Conservation (phyloP, 2,113 vertebrate genomes). For the Corythaixoides concolor region DNA sequence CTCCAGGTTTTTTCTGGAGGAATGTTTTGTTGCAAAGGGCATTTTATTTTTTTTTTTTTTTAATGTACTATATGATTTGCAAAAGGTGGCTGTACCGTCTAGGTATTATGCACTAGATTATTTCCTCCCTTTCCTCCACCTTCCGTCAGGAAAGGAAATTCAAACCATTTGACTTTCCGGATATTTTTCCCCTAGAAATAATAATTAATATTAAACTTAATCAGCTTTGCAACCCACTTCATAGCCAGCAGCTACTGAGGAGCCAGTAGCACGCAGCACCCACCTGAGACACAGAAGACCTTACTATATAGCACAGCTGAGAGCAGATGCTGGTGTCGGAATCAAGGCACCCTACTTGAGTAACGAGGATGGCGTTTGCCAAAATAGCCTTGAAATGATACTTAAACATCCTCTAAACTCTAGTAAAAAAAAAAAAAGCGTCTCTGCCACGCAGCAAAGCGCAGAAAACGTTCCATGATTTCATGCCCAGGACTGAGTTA, state of each 20-base stretch:
- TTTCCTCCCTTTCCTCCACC: not conserved
- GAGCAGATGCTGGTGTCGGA: not conserved
- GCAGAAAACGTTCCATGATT: not conserved
- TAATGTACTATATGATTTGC: not conserved
- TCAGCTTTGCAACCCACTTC: not conserved
- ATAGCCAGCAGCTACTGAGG: not conserved
- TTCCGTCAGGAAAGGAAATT: not conserved
- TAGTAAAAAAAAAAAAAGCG: no score
- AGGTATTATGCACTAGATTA: rapidly evolving
- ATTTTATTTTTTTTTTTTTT: not conserved
- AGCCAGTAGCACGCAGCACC: not conserved
- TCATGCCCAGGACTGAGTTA: not conserved
- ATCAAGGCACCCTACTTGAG: not conserved
- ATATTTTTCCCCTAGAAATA: not conserved
- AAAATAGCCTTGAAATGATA: not conserved
- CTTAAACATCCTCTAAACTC: not conserved
- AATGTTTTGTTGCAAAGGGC: not conserved
- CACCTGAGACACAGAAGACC: not conserved
- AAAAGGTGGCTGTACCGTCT: not conserved
- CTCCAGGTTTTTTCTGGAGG: not conserved
- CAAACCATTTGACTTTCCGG: not conserved
- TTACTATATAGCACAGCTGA: not conserved
- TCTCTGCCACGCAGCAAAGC: not conserved
- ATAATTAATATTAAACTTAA: not conserved
- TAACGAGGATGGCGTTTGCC: not conserved